These are phyloP conservation scores for Mechanitis mazaeus DNA, from an alignment of 2,888 invertebrate genomes.

Conservation along the genomic window DNA sequence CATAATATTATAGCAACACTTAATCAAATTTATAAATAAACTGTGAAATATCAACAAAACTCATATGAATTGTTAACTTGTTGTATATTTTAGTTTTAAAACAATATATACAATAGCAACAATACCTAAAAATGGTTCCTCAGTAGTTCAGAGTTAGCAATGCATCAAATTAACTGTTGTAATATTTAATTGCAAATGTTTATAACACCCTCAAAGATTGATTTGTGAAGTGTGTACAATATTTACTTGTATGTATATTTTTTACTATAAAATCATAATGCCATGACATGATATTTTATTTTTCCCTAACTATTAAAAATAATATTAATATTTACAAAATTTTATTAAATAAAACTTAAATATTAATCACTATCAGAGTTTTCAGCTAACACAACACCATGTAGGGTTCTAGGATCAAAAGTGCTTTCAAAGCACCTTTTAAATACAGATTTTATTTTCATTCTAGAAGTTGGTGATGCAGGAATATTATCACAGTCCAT, in stretches of 20 bases:
- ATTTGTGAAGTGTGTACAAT: constrained; percentile 70
- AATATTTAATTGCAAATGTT: constrained; percentile 30
- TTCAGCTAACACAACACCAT: constrained; percentile 79
- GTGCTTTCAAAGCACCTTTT: constrained; percentile 85
- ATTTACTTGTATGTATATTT: constrained; percentile 72
- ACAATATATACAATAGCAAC: constrained; percentile 14
- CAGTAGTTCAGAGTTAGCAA: constrained; percentile 23
- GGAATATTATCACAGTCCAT: constrained; percentile 73
- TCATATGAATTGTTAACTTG: constrained; percentile 14
- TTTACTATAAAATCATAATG: constrained; percentile 75
- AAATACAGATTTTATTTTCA: constrained; percentile 80
- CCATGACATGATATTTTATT: constrained; percentile 67
- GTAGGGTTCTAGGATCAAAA: constrained; percentile 78
- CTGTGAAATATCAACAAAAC: constrained; percentile 15
- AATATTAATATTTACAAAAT: not conserved
- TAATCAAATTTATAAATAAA: not conserved
- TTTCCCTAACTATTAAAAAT: constrained; percentile 26
- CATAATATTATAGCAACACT: not conserved
- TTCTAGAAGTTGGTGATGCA: constrained; percentile 77
- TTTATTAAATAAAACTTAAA: constrained; percentile 14
- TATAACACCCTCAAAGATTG: constrained; percentile 52
- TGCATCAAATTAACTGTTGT: constrained; percentile 22
- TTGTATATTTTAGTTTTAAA: constrained; percentile 19
- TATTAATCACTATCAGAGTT: constrained; percentile 80
- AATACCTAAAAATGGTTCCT: constrained; percentile 24